Conservation (phyloP, 2,797 vertebrate genomes). For the Parotocinclus haroldoi region DNA sequence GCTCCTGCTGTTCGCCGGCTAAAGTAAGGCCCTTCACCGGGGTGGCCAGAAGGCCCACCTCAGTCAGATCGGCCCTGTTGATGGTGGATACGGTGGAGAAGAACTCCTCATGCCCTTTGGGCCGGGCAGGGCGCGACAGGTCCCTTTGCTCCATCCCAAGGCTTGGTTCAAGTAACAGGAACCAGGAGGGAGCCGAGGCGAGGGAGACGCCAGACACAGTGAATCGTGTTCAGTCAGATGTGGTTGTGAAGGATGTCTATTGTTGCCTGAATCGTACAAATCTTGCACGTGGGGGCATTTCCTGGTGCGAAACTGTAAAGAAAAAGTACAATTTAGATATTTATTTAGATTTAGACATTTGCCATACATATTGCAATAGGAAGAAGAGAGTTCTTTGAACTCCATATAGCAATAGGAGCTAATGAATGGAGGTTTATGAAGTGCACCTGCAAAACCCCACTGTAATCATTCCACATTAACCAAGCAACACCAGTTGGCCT, state of each 20-base stretch:
- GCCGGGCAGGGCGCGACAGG: constrained; percentile 78
- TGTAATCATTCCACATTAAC: constrained; percentile 26
- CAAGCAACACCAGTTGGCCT: constrained; percentile 28
- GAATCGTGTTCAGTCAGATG: constrained; percentile 36
- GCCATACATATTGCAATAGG: no score
- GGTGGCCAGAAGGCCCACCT: constrained; percentile 63
- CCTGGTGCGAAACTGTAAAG: constrained; percentile 71
- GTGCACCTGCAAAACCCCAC: constrained; percentile 14
- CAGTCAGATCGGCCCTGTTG: constrained; percentile 61
- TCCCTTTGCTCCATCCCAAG: constrained; percentile 90
- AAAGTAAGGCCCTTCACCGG: constrained; percentile 74
- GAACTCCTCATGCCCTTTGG: constrained; percentile 83
- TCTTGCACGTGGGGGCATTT: constrained; percentile 68
- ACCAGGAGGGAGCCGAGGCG: constrained; percentile 36
- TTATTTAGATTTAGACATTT: not conserved
- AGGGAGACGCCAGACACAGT: constrained; percentile 26
- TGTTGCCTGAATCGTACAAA: constrained; percentile 52
- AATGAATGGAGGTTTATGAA: constrained; percentile 2
- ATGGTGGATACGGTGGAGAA: constrained; percentile 64
- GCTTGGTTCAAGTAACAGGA: constrained; percentile 33
- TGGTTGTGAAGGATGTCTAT: constrained; percentile 43
- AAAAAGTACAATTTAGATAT: constrained; percentile 36
- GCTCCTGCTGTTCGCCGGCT: constrained; percentile 80
- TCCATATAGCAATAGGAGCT: constrained; percentile 6
- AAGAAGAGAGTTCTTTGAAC: constrained; percentile 5